A percentile compares a stretch with the other conserved stretches of the same genome.
Conservation (phyloP, 2,797 vertebrate genomes). For the Kryptolebias ocellatus region DNA sequence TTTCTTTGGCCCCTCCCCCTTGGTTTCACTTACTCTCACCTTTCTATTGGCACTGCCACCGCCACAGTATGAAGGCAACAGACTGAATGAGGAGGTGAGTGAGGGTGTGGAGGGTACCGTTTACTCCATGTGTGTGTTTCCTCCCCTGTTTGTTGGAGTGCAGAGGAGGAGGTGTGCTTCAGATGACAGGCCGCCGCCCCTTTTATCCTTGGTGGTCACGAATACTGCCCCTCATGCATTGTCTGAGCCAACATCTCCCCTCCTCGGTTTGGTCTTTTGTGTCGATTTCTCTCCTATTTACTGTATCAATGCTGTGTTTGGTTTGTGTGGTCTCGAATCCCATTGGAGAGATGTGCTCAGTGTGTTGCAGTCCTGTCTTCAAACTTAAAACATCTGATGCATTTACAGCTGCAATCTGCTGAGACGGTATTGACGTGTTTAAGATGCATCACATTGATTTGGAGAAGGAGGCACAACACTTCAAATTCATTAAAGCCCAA, state of each 20-base stretch:
- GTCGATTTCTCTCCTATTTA: conserved; percentile 59
- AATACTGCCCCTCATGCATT: conserved; percentile 46
- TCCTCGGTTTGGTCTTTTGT: conserved; percentile 72
- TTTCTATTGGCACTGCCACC: conserved; percentile 81
- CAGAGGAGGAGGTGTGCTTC: conserved; percentile 65
- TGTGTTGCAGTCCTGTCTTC: conserved; percentile 70
- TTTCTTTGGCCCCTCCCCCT: conserved; percentile 42
- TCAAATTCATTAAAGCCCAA: conserved; percentile 55
- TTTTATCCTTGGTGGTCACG: conserved; percentile 44
- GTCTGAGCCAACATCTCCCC: conserved; percentile 69
- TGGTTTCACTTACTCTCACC: conserved; percentile 80
- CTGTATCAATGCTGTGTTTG: conserved; percentile 54
- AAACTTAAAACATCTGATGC: conserved; percentile 69
- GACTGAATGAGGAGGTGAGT: conserved; percentile 85
- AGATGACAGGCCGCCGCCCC: conserved; percentile 45
- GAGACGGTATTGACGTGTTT: conserved; percentile 54
- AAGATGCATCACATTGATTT: conserved; percentile 73
- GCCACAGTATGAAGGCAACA: conserved; percentile 81
- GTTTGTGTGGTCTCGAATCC: conserved; percentile 62
- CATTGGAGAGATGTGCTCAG: conserved; percentile 42
- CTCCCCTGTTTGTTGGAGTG: conserved; percentile 64
- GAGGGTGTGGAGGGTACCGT: conserved; percentile 69
- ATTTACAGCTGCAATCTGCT: conserved; percentile 59
- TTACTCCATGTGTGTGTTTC: conserved; percentile 68
- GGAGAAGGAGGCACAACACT: conserved; percentile 72